Evolutionary conservation across 2,797 vertebrate species (phyloP), one percentile per base, ranked within the genome.

Genomic region (Mormyrus proboscirostris): DNA sequence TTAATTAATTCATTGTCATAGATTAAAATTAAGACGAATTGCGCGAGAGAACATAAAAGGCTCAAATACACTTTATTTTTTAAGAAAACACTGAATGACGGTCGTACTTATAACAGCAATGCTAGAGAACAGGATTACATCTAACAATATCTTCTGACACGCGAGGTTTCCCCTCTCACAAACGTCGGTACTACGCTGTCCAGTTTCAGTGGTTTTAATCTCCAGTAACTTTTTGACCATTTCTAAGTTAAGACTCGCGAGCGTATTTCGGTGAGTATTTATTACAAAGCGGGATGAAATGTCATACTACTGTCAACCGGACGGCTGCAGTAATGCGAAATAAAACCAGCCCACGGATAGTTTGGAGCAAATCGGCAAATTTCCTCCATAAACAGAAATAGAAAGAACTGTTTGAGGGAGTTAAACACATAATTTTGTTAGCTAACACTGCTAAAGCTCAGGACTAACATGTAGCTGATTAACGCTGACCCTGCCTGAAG

Each of bases 391-490:
- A 79, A 41, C 14, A 19, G 73, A 41, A 9, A 79, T 6, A 19
- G 2, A 76, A 16, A 79, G 6, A 6, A 19, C 73, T 16, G 38
- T 7, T 14, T 76, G 69, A 12, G 65, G 29, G 1, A 38, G 29
- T 12, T 12, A 73, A 38, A 73, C 65, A 16, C 65, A 29, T 25
- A 38, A 73, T 73, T 38, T 5, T 73, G 33, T 73, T 6, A 44
- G 38, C 33, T 14, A 41, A 41, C 73, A 8, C 16, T 85, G 82
- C 55, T 50, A 50, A 29, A 25, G 25, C 4, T 12, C n/a, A 55
- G 44, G 41, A 91, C 2, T 90, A 91, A 91, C 50, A 79, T 1
- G 49, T 9, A 5, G 47, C 69, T n/a, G 19, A 0, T 69, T 33
- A 69, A 14, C 44, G 44, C 19, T 10, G 73, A 25, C 41, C 44